Evolutionary conservation across 2,888 invertebrate genomes (phyloP), one percentile per base, ranked within the genome.

Genomic region (Sminthurides aquaticus): DNA sequence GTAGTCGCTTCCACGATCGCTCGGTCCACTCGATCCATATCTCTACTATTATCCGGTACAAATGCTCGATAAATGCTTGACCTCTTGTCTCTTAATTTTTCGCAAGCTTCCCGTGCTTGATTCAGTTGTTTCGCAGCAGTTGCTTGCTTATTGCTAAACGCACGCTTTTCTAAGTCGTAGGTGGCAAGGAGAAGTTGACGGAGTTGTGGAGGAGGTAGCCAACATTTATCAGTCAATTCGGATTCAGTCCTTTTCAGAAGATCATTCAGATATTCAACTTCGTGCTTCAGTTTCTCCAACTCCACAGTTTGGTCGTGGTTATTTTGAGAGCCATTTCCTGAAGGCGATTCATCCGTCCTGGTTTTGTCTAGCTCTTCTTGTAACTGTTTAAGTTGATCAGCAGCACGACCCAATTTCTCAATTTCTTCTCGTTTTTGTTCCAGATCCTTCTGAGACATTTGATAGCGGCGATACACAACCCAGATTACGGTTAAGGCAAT

Each of bases 1-100:
- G 90, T 90, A 75, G 94, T 82, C 73, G 97, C 94, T 78, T 92
- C 90, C 1, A 95, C 90, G 71, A 98, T 97, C 70, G 91, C 91
- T 62, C 91, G 84, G 79, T 98, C 97, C 0, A 97, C 94, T 77
- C 96, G 94, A 78, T 98, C 96, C 69, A 97, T 93, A n/a, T 93
- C 91, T 78, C 91, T 91, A 59, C 94, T 92, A 79, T 97, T 97
- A 0, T 97, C 97, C 15, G 96, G 91, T 49, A 96, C 91, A 78
- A 98, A 91, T 48, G 96, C 94, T 57, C 95, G 95, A 8, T 97
- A 89, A 57, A 97, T 82, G 77, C 93, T 94, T 2, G 91, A 88
- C 55, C 96, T 86, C 78, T 97, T 97, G 79, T 90, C 92, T 57
- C 91, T 85, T 67, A 98, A 82, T 80, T 95, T 96, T 77, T 97